phyloP scores from a whole-genome alignment of 2,113 vertebrate genomes.

The Nibea coibor region DNA sequence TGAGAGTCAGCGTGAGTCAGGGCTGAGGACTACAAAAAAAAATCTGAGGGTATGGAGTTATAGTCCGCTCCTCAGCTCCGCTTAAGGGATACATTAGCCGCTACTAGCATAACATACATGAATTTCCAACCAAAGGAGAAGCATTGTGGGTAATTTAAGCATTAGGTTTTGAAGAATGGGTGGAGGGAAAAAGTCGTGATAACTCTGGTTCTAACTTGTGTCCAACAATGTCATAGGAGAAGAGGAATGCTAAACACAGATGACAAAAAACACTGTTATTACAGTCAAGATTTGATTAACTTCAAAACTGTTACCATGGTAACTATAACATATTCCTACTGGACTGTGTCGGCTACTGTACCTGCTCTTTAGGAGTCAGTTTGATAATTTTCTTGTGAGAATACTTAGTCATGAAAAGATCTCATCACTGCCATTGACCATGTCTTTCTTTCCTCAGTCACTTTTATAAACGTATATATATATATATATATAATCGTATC shows the following conservation, averaged over 20 bases:
- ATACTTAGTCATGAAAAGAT: too few relatives aligned
- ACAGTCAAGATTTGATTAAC: not conserved
- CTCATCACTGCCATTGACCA: not conserved
- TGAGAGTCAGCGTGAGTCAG: too few relatives aligned
- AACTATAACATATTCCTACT: conserved; percentile 4
- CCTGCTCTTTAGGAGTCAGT: not conserved
- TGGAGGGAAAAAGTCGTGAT: not conserved
- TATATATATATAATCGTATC: too few relatives aligned
- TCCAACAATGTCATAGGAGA: too few relatives aligned
- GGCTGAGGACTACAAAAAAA: too few relatives aligned
- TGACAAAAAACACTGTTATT: not conserved
- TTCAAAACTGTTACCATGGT: not conserved
- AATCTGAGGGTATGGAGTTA: too few relatives aligned
- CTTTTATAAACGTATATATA: not conserved
- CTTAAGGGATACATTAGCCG: not conserved
- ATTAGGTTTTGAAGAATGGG: too few relatives aligned
- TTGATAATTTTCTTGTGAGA: not conserved
- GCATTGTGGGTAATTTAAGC: too few relatives aligned
- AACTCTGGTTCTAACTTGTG: too few relatives aligned
- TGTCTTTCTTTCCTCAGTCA: not conserved
- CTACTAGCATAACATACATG: not conserved
- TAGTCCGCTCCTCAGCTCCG: not conserved
- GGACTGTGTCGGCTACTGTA: not conserved
- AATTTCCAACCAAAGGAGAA: too few relatives aligned
- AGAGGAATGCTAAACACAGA: not conserved